Evolutionary conservation across 35 echinoderm and acorn worm genomes (phyloP), one percentile per base, ranked within the genome.

Genomic region (Stichopus chloronotus): DNA sequence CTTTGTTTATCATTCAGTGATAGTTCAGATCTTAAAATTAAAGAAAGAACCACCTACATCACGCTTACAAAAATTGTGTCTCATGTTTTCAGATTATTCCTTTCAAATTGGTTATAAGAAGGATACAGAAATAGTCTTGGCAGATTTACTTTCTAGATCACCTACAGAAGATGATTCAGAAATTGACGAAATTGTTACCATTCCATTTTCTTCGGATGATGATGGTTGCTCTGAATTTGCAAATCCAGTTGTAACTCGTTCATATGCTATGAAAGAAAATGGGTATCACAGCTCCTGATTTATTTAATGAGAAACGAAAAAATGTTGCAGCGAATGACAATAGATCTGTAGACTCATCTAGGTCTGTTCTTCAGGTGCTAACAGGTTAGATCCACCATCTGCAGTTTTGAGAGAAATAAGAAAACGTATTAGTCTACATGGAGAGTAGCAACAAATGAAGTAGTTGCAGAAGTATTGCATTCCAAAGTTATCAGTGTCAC

Each of bases 1-100:
- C 80, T 14, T 92, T 63, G 72, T 92, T 63, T 78, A 92, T 68
- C 91, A 85, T 78, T 84, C 77, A 57, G 56, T 58, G 7, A 92
- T 92, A 58, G 78, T 86, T 11, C 79, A 84, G 85, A 92, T 84
- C 85, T 79, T 83, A 12, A 84, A 92, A 14, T 92, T 79, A 52
- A 92, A 92, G 56, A 6, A 92, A 58, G 78, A 83, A 3, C 91
- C 91, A 17, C 30, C 74, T 68, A 92, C 57, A 16, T n/a, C 19
- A 58, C 79, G 78, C 24, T 60, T 65, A 19, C 79, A 92, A 76
- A 85, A 84, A 61, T 54, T 63, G 9, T 7, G 84, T 54, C 80
- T 86, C 4, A 92, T 24, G 82, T 53, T 86, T 23, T 71, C 91
- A n/a, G 91, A 85, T 63, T 92, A 92, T 24, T 78, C 9, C 24